These are phyloP conservation scores for Colinus virginianus DNA, from an alignment of 2,113 vertebrate genomes.

Conservation along the genomic window DNA sequence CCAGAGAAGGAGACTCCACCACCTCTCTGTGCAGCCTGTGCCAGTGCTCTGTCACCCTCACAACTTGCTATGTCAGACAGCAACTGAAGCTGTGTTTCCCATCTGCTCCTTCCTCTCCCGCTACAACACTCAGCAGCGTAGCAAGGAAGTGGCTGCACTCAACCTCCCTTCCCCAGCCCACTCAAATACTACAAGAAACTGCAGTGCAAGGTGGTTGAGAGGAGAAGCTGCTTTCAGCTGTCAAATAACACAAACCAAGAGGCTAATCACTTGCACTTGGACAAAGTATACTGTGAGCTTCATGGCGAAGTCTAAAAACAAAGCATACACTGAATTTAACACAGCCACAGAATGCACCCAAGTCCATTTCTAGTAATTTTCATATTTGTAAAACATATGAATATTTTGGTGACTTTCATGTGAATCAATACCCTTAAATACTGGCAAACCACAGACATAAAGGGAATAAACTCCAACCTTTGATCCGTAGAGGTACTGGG, in stretches of 20 bases:
- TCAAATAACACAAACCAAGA: not conserved
- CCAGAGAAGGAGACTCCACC: too few species aligned
- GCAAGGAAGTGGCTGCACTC: not conserved
- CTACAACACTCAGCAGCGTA: not conserved
- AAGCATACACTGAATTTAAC: not conserved
- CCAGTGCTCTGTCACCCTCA: too few species aligned
- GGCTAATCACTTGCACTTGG: not conserved
- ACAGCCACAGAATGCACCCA: not conserved
- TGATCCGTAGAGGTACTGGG: constrained; percentile 88
- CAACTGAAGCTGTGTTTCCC: not conserved
- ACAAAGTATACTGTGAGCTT: not conserved
- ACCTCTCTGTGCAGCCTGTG: too few species aligned
- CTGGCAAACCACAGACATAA: not conserved
- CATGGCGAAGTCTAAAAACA: not conserved
- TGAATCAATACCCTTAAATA: not conserved
- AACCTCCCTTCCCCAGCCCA: not conserved
- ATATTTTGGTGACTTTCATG: not conserved
- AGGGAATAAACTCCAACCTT: constrained; percentile 79
- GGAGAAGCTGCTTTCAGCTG: constrained; percentile 2
- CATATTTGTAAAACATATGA: not conserved
- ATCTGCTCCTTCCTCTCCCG: not conserved
- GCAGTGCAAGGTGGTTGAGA: not conserved
- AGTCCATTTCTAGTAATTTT: not conserved
- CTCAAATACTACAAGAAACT: not conserved
- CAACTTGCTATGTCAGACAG: not conserved